Evolutionary conservation across 2,888 invertebrate species (phyloP), one percentile per base, ranked within the genome.

Genomic region (Mellilla xanthometata): DNA sequence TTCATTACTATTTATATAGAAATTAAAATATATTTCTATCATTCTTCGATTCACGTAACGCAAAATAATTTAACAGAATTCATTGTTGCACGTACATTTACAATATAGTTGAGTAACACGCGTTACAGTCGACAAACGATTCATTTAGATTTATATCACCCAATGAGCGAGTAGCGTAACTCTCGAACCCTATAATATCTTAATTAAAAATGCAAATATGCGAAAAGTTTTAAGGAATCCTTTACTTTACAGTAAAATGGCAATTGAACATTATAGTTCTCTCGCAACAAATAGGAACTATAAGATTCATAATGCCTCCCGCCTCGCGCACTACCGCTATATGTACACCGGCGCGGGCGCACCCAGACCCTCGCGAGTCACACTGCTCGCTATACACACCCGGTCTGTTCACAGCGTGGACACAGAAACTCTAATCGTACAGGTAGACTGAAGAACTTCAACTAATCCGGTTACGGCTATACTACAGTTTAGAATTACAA

Each of bases 1-100:
- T 87, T 88, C 78, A 81, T 84, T 85, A 81, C 73, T 80, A 82
- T 83, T 76, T 80, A 82, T 84, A 84, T 85, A 87, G 87, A 88
- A 88, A 88, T 87, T 87, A 85, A 85, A 86, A 88, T 89, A 88
- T 88, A 88, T 84, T 85, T 89, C 86, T 89, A 89, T 90, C 83
- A 88, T 90, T 84, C 84, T 85, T 87, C 85, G 81, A 82, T 87
- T 86, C 88, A 88, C 85, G 87, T 90, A 90, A 90, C 89, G 88
- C 90, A 90, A 90, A 90, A 90, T 90, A 90, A 90, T 90, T 90
- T 90, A 90, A 90, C 87, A 83, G 84, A 85, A 84, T 89, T 83
- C 87, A 85, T 85, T 84, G 88, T 88, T 86, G 86, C 87, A 87
- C 86, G 88, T 85, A 86, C 84, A 90, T 88, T 85, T 89, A 88